These are phyloP conservation scores for Xyrauchen texanus DNA, from an alignment of 2,113 vertebrate species.

Conservation along the genomic window DNA sequence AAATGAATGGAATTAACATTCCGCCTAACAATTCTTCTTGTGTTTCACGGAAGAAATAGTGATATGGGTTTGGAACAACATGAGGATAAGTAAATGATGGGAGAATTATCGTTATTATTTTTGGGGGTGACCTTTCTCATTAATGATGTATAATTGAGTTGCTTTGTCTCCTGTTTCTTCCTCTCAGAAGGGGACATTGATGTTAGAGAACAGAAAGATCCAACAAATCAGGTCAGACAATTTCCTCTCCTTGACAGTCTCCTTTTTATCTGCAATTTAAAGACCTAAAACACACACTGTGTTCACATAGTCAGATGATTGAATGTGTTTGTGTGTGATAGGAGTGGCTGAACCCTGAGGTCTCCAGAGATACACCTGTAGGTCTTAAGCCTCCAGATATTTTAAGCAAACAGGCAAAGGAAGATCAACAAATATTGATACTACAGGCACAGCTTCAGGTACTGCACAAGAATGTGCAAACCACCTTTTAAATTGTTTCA, in stretches of 20 bases:
- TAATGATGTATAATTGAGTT: not conserved
- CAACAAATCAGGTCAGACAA: conserved; percentile 67
- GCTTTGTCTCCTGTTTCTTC: not conserved
- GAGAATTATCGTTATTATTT: not conserved
- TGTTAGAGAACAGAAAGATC: conserved; percentile 59
- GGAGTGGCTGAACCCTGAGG: conserved; percentile 68
- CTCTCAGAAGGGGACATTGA: conserved; percentile 65
- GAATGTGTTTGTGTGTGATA: conserved; percentile 46
- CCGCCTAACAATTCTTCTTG: too few species aligned
- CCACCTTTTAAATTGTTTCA: too few species aligned
- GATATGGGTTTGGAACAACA: too few species aligned
- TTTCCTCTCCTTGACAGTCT: not conserved
- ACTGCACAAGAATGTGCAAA: not conserved
- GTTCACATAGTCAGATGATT: not conserved
- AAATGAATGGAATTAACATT: too few species aligned
- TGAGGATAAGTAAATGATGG: too few species aligned
- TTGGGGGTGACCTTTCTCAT: too few species aligned
- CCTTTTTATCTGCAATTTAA: not conserved
- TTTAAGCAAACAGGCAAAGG: conserved; percentile 79
- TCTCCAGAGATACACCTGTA: conserved; percentile 41
- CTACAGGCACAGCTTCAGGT: conserved; percentile 86
- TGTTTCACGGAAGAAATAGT: too few species aligned
- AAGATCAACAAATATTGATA: conserved; percentile 79
- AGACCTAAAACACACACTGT: conserved; percentile 3
- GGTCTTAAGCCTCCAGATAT: conserved; percentile 66